Percentiles rank a stretch among this genome's conserved stretches.
These are phyloP conservation scores for Cataglyphis cursor DNA, from an alignment of 2,888 invertebrate species.

Conservation along the genomic window DNA sequence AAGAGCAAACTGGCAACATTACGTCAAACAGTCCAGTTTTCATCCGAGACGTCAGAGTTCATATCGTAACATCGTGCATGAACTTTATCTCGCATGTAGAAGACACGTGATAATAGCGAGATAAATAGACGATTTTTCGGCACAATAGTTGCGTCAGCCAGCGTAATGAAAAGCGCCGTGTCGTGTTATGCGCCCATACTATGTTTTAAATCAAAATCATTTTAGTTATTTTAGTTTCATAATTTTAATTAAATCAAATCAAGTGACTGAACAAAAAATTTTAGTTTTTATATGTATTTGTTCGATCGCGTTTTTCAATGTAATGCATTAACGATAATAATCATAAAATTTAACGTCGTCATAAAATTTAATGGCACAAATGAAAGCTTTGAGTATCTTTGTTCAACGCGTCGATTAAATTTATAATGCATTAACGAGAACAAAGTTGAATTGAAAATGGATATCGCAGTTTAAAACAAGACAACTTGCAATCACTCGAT, in stretches of 20 bases:
- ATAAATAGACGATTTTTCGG: slow-evolving; percentile 54
- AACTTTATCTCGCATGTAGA: slow-evolving; percentile 36
- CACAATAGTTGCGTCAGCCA: slow-evolving; percentile 10
- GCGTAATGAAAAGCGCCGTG: neutral
- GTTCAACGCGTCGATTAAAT: neutral
- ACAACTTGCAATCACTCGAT: neutral
- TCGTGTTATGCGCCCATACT: neutral
- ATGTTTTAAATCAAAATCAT: too few species aligned
- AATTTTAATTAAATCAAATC: too few species aligned
- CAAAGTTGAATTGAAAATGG: neutral
- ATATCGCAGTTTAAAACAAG: neutral
- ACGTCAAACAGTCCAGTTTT: slow-evolving; percentile 21
- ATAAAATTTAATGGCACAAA: slow-evolving; percentile 14
- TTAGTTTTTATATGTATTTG: slow-evolving; percentile 16
- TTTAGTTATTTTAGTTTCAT: too few species aligned
- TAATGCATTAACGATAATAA: slow-evolving; percentile 7
- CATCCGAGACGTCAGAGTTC: slow-evolving; percentile 34
- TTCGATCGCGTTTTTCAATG: neutral
- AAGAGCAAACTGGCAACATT: neutral
- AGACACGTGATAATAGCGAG: slow-evolving; percentile 35
- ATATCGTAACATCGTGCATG: slow-evolving; percentile 16
- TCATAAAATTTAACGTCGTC: too few species aligned
- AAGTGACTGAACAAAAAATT: neutral
- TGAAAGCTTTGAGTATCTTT: neutral
- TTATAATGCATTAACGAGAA: neutral